These are phyloP conservation scores for Hirundichthys speculiger DNA, from an alignment of 2,113 vertebrate genomes.

Conservation along the genomic window DNA sequence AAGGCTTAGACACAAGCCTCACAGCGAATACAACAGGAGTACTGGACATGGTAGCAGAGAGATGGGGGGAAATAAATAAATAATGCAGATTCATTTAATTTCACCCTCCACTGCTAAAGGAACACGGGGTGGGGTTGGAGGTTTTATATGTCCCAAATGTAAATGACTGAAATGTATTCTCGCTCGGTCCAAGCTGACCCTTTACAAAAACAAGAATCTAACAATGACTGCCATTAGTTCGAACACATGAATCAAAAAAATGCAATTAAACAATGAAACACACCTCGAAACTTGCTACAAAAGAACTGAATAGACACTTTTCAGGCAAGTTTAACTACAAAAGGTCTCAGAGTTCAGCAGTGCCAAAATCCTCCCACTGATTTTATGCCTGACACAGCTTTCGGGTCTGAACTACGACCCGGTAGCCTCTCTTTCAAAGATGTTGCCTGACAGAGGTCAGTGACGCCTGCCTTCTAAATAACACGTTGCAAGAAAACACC, in stretches of 20 bases:
- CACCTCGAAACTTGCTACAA: background rate
- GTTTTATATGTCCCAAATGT: constrained; percentile 32
- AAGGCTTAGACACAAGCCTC: constrained; percentile 52
- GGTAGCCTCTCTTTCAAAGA: too few relatives aligned
- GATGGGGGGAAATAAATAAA: background rate
- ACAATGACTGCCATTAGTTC: background rate
- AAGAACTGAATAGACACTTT: background rate
- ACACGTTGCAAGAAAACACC: constrained; percentile 6
- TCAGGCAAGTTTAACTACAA: too few relatives aligned
- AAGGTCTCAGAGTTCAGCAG: too few relatives aligned
- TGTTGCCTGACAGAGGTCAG: background rate
- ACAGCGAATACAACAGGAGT: constrained; percentile 53
- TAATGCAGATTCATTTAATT: constrained; percentile 61
- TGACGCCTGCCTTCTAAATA: background rate
- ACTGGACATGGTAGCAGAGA: constrained; percentile 8
- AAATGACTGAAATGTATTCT: constrained; percentile 31
- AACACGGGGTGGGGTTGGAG: background rate
- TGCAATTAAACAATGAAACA: background rate
- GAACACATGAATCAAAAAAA: background rate
- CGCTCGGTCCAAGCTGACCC: constrained; percentile 24
- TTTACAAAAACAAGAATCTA: background rate
- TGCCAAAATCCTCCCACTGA: too few relatives aligned
- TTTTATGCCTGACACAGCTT: background rate
- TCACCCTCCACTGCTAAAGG: constrained; percentile 33
- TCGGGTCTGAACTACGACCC: background rate